A percentile compares a stretch with the other conserved stretches of the same genome.
Conservation (phyloP, 2,797 vertebrate genomes). For the Megaceryle alcyon region DNA sequence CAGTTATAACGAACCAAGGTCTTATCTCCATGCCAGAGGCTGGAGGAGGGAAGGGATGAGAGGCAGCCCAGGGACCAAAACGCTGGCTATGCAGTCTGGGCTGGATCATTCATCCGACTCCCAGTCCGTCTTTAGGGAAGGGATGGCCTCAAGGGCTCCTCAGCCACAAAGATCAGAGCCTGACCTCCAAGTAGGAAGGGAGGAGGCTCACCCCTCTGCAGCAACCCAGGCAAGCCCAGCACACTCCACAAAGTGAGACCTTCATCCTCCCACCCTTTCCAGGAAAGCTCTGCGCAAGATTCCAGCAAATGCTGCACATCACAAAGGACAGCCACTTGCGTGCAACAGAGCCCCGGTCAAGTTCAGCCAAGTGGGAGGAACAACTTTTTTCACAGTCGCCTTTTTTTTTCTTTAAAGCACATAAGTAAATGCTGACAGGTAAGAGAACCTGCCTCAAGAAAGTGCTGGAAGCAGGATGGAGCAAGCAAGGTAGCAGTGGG, state of each 20-base stretch:
- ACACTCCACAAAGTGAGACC: background rate
- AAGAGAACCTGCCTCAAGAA: background rate
- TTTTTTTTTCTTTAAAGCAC: background rate
- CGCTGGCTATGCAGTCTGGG: fast-evolving
- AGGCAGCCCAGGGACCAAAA: background rate
- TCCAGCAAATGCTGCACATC: background rate
- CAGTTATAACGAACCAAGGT: background rate
- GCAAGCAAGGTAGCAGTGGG: background rate
- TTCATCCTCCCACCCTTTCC: conserved; percentile 39
- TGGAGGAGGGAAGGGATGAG: background rate
- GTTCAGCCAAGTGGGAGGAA: background rate
- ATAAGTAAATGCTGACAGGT: fast-evolving
- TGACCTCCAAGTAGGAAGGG: background rate
- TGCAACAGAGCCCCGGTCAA: background rate
- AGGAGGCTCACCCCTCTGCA: background rate
- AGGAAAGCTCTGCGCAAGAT: background rate
- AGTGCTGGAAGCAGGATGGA: background rate
- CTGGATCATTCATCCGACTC: background rate
- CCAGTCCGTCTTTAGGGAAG: background rate
- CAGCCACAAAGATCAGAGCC: background rate
- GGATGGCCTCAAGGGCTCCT: background rate
- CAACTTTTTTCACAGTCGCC: background rate
- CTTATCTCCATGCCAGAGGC: background rate
- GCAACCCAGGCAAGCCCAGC: background rate
- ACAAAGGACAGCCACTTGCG: background rate